Evolutionary conservation across 2,113 vertebrate species (phyloP), one percentile per base, ranked within the genome.

Genomic region (Ia io): DNA sequence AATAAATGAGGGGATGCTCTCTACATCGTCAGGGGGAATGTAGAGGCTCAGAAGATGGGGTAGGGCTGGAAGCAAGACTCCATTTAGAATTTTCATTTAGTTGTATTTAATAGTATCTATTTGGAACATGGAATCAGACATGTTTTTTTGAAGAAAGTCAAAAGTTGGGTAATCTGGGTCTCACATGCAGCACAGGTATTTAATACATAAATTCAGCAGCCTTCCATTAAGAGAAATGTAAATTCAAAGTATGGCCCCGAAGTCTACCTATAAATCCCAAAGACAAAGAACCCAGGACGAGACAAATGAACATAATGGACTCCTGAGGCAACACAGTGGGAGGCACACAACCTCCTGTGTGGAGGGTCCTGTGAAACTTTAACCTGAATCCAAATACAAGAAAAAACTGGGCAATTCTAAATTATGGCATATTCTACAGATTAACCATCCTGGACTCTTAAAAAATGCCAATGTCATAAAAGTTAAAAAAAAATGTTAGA

Each of bases 1-100:
- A 20, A 20, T 53, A 53, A 53, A 20, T 59, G 2, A 1, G 22
- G 22, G 56, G 3, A 87, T 1, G 1, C 28, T 37, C 44, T 56
- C 49, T 35, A 22, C 0, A 0, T 2, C 35, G 11, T 17, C 8
- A 37, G 32, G 35, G 32, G 42, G 16, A 32, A 44, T 4, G 1
- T 0, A 25, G 30, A 59, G 13, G 22, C 53, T 8, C 1, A 11
- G n/a, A 40, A 67, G 63, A 77, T 16, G 28, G 47, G 51, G n/a
- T 30, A 47, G 30, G 49, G 32, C n/a, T 28, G 9, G 17, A 2
- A 61, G 42, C 22, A 73, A 69, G 84, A 20, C 53, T 30, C 13
- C 61, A 30, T 30, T 63, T 63, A 30, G 61, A 63, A 63, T 59
- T 59, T 59, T 59, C 56, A 59, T 88, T 59, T 63, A 56, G 25